Evolutionary conservation across 2,797 vertebrate species (phyloP).

Genomic region (Salarias fasciatus): DNA sequence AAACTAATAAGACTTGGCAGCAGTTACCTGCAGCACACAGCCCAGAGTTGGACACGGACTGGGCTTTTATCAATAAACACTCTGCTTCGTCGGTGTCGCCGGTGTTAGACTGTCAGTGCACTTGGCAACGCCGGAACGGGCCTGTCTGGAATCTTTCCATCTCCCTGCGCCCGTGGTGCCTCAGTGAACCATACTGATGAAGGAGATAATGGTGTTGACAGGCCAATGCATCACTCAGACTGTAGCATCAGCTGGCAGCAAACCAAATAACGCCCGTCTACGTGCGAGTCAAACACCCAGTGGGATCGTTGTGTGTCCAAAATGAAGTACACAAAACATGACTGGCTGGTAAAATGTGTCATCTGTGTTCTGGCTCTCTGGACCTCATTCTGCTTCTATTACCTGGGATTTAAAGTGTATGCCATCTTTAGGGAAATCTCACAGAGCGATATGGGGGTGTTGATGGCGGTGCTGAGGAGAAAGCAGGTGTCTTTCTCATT

Average conservation of each 20-base stretch:
- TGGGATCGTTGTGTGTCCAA: conserved; percentile 6
- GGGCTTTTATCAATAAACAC: conserved; percentile 30
- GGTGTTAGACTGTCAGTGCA: conserved; percentile 45
- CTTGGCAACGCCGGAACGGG: conserved; percentile 48
- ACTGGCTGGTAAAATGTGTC: background rate
- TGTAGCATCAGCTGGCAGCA: conserved; percentile 38
- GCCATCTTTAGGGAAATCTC: too few relatives aligned
- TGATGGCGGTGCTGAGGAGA: too few relatives aligned
- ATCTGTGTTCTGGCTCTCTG: conserved; percentile 3
- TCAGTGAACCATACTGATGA: conserved; percentile 50
- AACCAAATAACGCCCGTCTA: conserved; percentile 23
- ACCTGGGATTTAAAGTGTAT: too few relatives aligned
- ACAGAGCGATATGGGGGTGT: too few relatives aligned
- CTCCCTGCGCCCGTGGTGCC: conserved; percentile 23
- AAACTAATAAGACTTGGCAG: background rate
- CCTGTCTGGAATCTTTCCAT: conserved; percentile 52
- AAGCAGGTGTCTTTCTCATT: too few relatives aligned
- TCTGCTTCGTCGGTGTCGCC: conserved; percentile 18
- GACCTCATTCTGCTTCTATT: too few relatives aligned
- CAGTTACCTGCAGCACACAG: background rate
- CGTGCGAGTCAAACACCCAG: conserved; percentile 21
- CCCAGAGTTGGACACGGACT: conserved; percentile 17
- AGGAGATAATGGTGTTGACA: conserved; percentile 57
- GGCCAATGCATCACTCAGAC: conserved; percentile 53
- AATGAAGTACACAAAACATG: conserved; percentile 7